Conservation (phyloP, 2,888 invertebrate species). For the Clanis bilineata region DNA sequence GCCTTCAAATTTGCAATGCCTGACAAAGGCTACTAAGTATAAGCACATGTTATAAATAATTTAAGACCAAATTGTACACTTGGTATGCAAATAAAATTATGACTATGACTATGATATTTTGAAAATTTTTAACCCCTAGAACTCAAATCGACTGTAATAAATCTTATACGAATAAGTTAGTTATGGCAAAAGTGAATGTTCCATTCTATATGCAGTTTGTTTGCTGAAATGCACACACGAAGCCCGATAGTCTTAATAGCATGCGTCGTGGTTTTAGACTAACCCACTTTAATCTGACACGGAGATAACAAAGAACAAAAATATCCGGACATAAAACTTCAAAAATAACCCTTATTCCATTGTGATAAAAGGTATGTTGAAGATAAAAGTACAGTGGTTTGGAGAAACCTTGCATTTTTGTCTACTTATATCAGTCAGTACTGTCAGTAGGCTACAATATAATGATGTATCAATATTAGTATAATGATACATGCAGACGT, state of each 20-base stretch:
- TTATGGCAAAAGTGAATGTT: too few species aligned
- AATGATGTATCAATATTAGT: conserved; percentile 33
- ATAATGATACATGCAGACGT: conserved; percentile 24
- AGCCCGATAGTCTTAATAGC: background rate
- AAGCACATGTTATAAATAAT: too few species aligned
- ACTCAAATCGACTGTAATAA: too few species aligned
- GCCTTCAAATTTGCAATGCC: too few species aligned
- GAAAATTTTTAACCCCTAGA: too few species aligned
- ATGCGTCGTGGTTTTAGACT: conserved; percentile 19
- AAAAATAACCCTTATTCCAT: background rate
- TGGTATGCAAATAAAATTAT: too few species aligned
- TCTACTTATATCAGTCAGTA: conserved; percentile 34
- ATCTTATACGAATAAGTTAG: too few species aligned
- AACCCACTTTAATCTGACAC: conserved; percentile 26
- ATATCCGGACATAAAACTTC: background rate
- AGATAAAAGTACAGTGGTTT: background rate
- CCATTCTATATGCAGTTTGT: background rate
- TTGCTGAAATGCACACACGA: background rate
- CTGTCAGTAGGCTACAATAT: conserved; percentile 36
- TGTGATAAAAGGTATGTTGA: background rate
- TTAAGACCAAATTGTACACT: too few species aligned
- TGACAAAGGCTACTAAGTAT: too few species aligned
- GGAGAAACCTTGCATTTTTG: conserved; percentile 36
- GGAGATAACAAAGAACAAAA: conserved; percentile 22
- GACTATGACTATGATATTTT: too few species aligned